Conservation (phyloP, 2,797 vertebrate genomes). For the Pseudopleuronectes americanus region DNA sequence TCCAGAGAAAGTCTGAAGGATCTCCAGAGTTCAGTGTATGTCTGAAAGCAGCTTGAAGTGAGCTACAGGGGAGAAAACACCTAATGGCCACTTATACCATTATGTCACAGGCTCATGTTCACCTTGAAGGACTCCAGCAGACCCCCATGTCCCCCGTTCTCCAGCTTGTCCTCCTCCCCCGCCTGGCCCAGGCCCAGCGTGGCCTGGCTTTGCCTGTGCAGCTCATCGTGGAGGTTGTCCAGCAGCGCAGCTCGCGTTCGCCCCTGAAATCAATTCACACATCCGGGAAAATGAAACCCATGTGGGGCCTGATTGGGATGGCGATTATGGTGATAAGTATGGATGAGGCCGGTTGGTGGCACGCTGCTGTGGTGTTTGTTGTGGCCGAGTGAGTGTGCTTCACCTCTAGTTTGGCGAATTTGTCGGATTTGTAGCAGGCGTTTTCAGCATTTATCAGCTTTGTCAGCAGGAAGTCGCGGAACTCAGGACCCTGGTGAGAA, state of each 20-base stretch:
- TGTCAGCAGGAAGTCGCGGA: slow-evolving; percentile 95
- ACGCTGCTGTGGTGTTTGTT: slow-evolving; percentile 14
- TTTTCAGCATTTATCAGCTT: slow-evolving; percentile 98
- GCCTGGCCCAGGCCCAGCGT: slow-evolving; percentile 91
- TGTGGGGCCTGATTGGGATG: neutral
- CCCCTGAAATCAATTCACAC: slow-evolving; percentile 80
- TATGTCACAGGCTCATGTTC: slow-evolving; percentile 48
- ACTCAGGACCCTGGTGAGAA: slow-evolving; percentile 88
- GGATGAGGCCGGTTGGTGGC: slow-evolving; percentile 6
- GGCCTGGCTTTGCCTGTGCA: slow-evolving; percentile 92
- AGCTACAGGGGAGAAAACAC: slow-evolving; percentile 7
- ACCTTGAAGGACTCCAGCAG: slow-evolving; percentile 99
- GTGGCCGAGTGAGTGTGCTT: slow-evolving; percentile 35
- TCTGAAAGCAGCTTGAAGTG: too few species aligned
- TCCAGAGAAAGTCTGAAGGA: too few species aligned
- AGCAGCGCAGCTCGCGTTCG: slow-evolving; percentile 93
- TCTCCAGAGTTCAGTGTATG: too few species aligned
- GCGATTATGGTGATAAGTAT: neutral
- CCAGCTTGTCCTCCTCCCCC: slow-evolving; percentile 94
- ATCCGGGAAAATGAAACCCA: neutral
- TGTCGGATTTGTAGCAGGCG: slow-evolving; percentile 98
- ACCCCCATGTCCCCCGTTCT: slow-evolving; percentile 95
- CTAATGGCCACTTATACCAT: neutral
- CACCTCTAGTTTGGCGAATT: slow-evolving; percentile 98
- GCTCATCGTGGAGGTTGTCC: slow-evolving; percentile 96